Evolutionary conservation across 2,113 vertebrate species (phyloP).

Genomic region (Castor canadensis): DNA sequence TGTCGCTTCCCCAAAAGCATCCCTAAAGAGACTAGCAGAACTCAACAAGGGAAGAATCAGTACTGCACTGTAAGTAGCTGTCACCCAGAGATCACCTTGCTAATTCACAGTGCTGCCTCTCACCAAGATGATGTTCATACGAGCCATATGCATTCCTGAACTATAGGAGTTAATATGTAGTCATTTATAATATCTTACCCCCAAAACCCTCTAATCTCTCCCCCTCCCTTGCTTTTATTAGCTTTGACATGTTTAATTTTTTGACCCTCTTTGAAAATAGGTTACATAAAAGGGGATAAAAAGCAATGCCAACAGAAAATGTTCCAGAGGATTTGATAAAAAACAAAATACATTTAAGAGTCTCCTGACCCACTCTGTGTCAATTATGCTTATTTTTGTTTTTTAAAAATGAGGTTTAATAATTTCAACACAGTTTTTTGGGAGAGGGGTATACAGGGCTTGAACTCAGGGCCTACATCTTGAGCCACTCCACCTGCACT

Average conservation of each 20-base stretch:
- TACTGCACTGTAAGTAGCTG: too few relatives aligned
- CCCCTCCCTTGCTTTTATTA: not conserved
- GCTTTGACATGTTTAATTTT: slow-evolving; percentile 12
- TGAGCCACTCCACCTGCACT: too few relatives aligned
- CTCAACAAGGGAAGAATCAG: too few relatives aligned
- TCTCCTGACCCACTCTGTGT: not conserved
- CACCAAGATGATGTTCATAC: too few relatives aligned
- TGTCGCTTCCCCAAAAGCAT: too few relatives aligned
- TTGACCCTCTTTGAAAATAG: slow-evolving; percentile 2
- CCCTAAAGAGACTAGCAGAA: too few relatives aligned
- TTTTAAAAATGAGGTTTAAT: not conserved
- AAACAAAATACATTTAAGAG: not conserved
- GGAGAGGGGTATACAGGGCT: too few relatives aligned
- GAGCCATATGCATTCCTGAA: too few relatives aligned
- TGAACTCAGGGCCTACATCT: too few relatives aligned
- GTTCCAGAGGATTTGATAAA: not conserved
- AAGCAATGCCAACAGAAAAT: not conserved
- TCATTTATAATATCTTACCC: not conserved
- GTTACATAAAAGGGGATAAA: not conserved
- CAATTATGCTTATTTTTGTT: too few relatives aligned
- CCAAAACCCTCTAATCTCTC: not conserved
- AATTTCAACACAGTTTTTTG: not conserved
- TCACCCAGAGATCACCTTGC: too few relatives aligned
- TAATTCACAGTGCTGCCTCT: too few relatives aligned
- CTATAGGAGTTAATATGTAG: not conserved